These are phyloP conservation scores for Lichenostomus cassidix DNA, from an alignment of 2,113 vertebrate species.

Conservation along the genomic window DNA sequence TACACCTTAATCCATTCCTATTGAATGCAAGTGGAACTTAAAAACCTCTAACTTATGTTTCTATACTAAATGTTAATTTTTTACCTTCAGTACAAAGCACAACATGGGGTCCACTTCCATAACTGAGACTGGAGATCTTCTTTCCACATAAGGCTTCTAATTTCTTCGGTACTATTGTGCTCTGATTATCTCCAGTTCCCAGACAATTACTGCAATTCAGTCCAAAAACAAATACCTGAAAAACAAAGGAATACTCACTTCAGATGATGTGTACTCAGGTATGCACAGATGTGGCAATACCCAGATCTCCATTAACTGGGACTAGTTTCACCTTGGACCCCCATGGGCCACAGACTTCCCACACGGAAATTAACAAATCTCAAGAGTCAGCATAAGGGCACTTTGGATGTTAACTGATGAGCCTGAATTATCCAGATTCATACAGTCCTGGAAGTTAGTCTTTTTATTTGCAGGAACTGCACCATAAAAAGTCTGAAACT, in stretches of 20 bases:
- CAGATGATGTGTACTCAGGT: neutral
- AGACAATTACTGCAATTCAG: conserved; percentile 96
- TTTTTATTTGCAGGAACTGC: neutral
- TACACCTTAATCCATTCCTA: neutral
- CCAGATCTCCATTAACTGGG: neutral
- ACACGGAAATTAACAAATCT: neutral
- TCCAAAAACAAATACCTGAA: conserved; percentile 92
- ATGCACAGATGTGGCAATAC: neutral
- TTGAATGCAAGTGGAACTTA: neutral
- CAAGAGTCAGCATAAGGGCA: neutral
- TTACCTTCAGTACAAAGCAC: conserved; percentile 92
- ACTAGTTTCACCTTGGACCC: neutral
- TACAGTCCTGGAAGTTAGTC: neutral
- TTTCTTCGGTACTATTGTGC: conserved; percentile 91
- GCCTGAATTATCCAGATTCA: neutral
- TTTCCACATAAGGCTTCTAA: conserved; percentile 90
- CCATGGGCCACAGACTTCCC: neutral
- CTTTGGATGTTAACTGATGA: neutral
- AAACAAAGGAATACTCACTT: conserved; percentile 2
- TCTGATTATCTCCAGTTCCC: conserved; percentile 94
- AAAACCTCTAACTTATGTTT: neutral
- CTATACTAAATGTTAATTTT: neutral
- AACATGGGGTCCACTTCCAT: conserved; percentile 94
- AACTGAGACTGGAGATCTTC: conserved; percentile 92
- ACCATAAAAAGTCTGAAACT: neutral